Evolutionary conservation across 2,888 invertebrate species (phyloP).

Genomic region (Cybosia mesomella): DNA sequence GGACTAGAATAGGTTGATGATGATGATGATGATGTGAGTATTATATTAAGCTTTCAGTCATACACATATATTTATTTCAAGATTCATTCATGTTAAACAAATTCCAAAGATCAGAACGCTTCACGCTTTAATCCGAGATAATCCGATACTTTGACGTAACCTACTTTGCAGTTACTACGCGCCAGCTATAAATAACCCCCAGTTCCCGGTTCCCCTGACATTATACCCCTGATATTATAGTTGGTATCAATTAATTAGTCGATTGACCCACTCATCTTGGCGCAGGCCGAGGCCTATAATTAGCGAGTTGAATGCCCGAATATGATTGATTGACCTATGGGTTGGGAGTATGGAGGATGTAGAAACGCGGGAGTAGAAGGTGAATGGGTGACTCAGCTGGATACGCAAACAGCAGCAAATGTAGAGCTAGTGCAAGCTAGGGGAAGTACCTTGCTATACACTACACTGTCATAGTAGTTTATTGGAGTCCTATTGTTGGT

Average conservation of each 20-base stretch:
- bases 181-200: background rate
- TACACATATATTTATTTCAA: background rate
- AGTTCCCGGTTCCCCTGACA: slow-evolving; percentile 17
- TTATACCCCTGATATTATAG: slow-evolving; percentile 12
- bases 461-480: no score
- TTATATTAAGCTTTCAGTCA: background rate
- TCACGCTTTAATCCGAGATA: background rate
- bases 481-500: no score
- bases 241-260: slow-evolving; percentile 12
- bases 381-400: background rate
- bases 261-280: slow-evolving; percentile 44
- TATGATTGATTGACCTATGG: slow-evolving; percentile 19
- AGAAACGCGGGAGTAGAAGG: slow-evolving; percentile 3
- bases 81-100: background rate
- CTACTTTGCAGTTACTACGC: background rate
- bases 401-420: no score
- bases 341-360: background rate
- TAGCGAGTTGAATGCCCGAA: slow-evolving; percentile 36
- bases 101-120: background rate
- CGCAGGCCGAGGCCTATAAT: slow-evolving; percentile 27
- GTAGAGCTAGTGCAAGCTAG: no score
- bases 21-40: no score
- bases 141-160: background rate
- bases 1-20: no score
- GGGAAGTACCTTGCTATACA: no score